Percentiles rank a stretch among this genome's conserved stretches.
These are phyloP conservation scores for Chaetodon trifasciatus DNA, from an alignment of 2,797 vertebrate genomes.

Conservation along the genomic window DNA sequence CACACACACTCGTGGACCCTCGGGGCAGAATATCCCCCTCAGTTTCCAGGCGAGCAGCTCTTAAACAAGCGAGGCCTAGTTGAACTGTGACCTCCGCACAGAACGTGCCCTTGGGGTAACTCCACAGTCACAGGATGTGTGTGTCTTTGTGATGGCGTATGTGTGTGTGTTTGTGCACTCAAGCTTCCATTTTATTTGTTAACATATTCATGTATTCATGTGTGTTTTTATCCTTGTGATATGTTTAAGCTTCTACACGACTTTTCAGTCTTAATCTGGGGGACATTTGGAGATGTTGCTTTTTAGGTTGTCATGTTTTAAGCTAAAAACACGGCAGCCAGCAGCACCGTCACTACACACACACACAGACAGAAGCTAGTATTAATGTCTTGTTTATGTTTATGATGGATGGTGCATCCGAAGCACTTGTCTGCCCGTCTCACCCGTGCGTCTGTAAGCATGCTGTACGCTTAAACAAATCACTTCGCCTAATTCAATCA, in stretches of 20 bases:
- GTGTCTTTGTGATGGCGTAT: conserved; percentile 42
- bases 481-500: conserved; percentile 80
- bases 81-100: conserved; percentile 82
- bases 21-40: conserved; percentile 68
- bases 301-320: conserved; percentile 56
- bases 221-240: conserved; percentile 34
- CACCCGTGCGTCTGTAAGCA: conserved; percentile 65
- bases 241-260: neutral
- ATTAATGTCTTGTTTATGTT: conserved; percentile 83
- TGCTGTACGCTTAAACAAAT: conserved; percentile 80
- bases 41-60: conserved; percentile 74
- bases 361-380: conserved; percentile 22
- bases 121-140: conserved; percentile 68
- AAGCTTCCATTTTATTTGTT: conserved; percentile 49
- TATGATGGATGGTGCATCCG: conserved; percentile 80
- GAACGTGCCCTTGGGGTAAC: conserved; percentile 82
- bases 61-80: conserved; percentile 81
- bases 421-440: conserved; percentile 61
- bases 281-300: conserved; percentile 39
- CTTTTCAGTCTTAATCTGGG: conserved; percentile 19
- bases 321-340: conserved; percentile 40
- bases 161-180: conserved; percentile 31
- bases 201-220: conserved; percentile 59
- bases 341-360: neutral
- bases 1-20: conserved; percentile 53